Evolutionary conservation across 2,888 invertebrate genomes (phyloP), one percentile per base, ranked within the genome.

Genomic region (Ennomos erosarius): DNA sequence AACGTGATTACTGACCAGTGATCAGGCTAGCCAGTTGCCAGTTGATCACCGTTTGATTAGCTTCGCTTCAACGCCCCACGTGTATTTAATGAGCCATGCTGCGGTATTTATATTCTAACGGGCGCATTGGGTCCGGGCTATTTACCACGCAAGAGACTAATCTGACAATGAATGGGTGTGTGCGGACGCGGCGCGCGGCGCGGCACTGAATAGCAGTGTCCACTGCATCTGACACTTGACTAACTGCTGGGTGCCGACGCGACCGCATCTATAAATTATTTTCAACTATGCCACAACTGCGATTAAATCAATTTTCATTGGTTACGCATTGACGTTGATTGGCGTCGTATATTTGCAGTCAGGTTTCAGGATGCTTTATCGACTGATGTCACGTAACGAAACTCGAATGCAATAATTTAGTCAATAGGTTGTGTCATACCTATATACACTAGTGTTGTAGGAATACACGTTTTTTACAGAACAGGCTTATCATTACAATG

Each of bases 221-320:
- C 79, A 74, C 71, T 84, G 82, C 79, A 75, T 68, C 74, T 79
- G 86, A 83, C 86, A 81, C 71, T 78, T 85, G 82, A 87, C 81
- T 81, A 84, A 86, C 79, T 81, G 84, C 80, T 82, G 85, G 86
- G 87, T 86, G 85, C 84, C 69, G 72, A 74, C 76, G 76, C 71
- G 61, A 73, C 76, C 77, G 70, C 79, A 73, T 73, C 77, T 72
- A 78, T 84, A 77, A 76, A 76, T 81, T 82, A 82, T 81, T 76
- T 70, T 70, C 73, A 78, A 78, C 64, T 71, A 55, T 61, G 62
- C 66, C 48, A 53, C 68, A 70, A 70, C 68, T 62, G 55, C 45
- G 64, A 74, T 71, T 75, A 70, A 72, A 75, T 75, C 71, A 70
- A 65, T 65, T 66, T 69, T 64, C 62, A 63, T 55, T 61, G 52